phyloP scores from a whole-genome alignment of 2,113 vertebrate species.

The Sinosuthora webbiana region DNA sequence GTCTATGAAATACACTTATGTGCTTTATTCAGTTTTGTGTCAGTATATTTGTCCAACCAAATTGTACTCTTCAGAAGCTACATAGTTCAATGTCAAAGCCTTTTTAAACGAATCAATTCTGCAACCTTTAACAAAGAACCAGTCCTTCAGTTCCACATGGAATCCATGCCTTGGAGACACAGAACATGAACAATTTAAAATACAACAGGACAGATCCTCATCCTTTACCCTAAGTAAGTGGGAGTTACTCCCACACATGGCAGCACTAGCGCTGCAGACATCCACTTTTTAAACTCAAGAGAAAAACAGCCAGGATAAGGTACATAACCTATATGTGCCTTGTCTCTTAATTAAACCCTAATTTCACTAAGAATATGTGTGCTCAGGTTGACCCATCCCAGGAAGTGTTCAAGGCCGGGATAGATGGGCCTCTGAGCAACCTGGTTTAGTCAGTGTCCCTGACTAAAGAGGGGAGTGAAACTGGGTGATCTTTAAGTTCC shows the following conservation, averaged over 20 bases:
- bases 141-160: background rate
- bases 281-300: background rate
- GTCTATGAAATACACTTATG: background rate
- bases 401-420: background rate
- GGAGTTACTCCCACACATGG: background rate
- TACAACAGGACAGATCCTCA: background rate
- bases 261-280: background rate
- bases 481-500: background rate
- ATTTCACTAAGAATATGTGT: background rate
- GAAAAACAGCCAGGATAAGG: background rate
- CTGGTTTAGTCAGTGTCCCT: background rate
- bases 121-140: background rate
- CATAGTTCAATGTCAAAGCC: background rate
- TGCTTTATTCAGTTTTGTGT: background rate
- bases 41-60: background rate
- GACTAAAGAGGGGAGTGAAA: rapidly evolving
- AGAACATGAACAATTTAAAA: background rate
- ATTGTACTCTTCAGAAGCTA: background rate
- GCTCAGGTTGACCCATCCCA: background rate
- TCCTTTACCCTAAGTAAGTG: background rate
- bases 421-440: background rate
- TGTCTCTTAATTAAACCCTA: background rate
- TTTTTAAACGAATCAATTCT: background rate
- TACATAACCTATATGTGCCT: background rate
- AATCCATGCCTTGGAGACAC: background rate